Evolutionary conservation across 1,140 invertebrate genomes (phyloP), one percentile per base, ranked within the genome.

Genomic region (Nephila pilipes): DNA sequence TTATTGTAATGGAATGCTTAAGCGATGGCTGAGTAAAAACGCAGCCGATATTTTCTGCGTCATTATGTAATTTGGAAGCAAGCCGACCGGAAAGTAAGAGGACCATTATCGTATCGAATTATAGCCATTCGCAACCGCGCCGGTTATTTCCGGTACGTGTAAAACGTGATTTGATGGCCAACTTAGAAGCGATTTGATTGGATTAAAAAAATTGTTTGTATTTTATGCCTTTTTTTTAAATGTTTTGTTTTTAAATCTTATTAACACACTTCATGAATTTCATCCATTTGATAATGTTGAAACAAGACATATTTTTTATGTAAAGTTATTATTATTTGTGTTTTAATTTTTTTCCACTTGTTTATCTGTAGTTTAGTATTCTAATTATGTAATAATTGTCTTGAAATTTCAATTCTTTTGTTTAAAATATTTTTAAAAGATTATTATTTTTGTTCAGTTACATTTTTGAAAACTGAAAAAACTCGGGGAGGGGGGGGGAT

Each of bases 21-120:
- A 81, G 36, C 46, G 79, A 81, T 25, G 79, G 18, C 46, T 81
- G 79, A 46, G 36, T 65, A 75, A 88, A 75, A 54, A 25, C 87
- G 20, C 60, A 69, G 16, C 38, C 87, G 63, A 54, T 88, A 88
- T 88, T 88, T 88, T 88, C 60, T 58, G 8, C n/a, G 87, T 54
- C 87, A 88, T 88, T 88, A 69, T 25, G 60, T 54, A 88, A 88
- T 88, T 88, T 54, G 32, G 83, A 32, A 75, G 10, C 29, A 88
- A 75, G 38, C 63, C 60, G 60, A 46, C n/a, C 63, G 87, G 18
- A 32, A 65, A 88, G 60, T 54, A n/a, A 54, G 46, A 58, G 57
- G 32, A 25, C 60, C 87, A 75, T 88, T 75, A 88, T 88, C 87
- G 87, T 65, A 88, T 88, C 87, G 87, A 75, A 88, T 88, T 88